These are phyloP conservation scores for Cydia amplana DNA, from an alignment of 1,140 invertebrate genomes.

Conservation along the genomic window DNA sequence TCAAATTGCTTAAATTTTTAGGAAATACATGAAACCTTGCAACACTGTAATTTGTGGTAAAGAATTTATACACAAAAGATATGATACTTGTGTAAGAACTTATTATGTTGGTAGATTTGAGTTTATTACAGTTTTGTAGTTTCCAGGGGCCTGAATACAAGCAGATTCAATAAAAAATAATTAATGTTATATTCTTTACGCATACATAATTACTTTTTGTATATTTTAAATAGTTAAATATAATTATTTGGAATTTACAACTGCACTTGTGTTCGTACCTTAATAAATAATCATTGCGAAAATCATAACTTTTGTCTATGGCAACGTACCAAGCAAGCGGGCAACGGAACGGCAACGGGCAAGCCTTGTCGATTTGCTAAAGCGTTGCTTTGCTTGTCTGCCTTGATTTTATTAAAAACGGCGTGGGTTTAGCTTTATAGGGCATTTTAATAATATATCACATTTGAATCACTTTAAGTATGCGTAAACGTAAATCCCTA, in stretches of 20 bases:
- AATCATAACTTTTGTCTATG: constrained; percentile 11
- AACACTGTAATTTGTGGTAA: neutral
- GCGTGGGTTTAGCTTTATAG: constrained; percentile 44
- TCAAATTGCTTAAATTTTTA: neutral
- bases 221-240: too few species aligned
- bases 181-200: neutral
- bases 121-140: neutral
- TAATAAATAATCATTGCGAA: neutral
- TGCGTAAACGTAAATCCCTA: constrained; percentile 77
- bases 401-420: constrained; percentile 10
- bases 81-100: neutral
- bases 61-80: too few species aligned
- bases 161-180: neutral
- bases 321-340: neutral
- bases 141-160: too few species aligned
- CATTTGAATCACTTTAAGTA: constrained; percentile 40
- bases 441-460: constrained; percentile 26
- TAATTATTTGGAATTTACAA: too few species aligned
- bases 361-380: constrained; percentile 30
- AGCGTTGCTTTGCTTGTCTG: constrained; percentile 30
- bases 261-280: too few species aligned
- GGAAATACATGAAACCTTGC: neutral
- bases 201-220: too few species aligned
- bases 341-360: constrained; percentile 9
- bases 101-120: neutral